phyloP scores from a whole-genome alignment of 2,113 vertebrate genomes.

The Coregonus clupeaformis region DNA sequence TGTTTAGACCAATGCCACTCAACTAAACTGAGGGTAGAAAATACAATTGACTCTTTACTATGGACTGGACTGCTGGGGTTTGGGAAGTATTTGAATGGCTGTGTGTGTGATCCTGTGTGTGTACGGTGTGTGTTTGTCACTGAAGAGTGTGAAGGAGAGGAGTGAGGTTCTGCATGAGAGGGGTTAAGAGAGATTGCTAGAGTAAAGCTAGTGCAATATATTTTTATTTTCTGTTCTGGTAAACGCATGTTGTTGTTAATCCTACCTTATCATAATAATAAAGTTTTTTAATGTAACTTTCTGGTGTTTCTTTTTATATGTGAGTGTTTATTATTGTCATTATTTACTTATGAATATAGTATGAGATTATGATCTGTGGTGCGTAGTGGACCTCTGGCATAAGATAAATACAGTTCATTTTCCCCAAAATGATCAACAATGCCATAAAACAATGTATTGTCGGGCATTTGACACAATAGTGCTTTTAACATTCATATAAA shows the following conservation, averaged over 20 bases:
- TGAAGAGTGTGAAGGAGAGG: slow-evolving; percentile 10
- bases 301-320: slow-evolving; percentile 2
- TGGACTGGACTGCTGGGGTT: neutral
- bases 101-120: slow-evolving; percentile 15
- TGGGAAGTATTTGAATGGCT: neutral
- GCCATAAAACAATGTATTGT: too few species aligned
- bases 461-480: too few species aligned
- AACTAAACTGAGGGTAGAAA: neutral
- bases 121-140: slow-evolving; percentile 30
- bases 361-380: neutral
- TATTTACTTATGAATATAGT: neutral
- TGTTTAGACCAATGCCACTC: slow-evolving; percentile 18
- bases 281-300: slow-evolving; percentile 64
- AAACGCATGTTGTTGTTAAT: slow-evolving; percentile 52
- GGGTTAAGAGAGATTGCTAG: slow-evolving; percentile 36
- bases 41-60: neutral
- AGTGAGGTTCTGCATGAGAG: neutral
- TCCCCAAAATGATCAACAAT: too few species aligned
- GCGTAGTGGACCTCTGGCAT: too few species aligned
- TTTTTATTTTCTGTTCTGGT: neutral
- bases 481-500: too few species aligned
- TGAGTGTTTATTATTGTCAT: neutral
- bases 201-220: slow-evolving; percentile 59
- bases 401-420: too few species aligned
- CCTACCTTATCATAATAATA: slow-evolving; percentile 73